phyloP scores from a whole-genome alignment of 2,113 vertebrate species.

The Beaufortia kweichowensis region DNA sequence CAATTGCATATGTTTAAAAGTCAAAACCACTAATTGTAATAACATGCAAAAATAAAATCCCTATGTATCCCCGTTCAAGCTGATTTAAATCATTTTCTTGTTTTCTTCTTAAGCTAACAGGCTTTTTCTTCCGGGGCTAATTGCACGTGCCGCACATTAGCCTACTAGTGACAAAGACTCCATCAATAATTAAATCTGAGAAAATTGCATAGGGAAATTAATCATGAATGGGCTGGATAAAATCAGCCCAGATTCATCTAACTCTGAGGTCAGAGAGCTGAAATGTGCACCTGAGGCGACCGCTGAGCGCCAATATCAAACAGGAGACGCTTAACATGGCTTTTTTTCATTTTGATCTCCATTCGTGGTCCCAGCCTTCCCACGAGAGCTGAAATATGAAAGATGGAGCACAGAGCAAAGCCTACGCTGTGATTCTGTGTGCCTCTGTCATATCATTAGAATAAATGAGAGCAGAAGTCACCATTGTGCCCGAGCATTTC shows the following conservation, averaged over 20 bases:
- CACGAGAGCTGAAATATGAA: constrained; percentile 14
- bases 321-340: background rate
- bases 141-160: constrained; percentile 55
- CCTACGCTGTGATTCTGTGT: constrained; percentile 31
- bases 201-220: constrained; percentile 62
- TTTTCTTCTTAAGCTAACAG: background rate
- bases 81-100: background rate
- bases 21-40: no score
- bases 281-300: constrained; percentile 48
- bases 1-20: no score
- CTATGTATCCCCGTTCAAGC: background rate
- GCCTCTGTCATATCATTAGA: constrained; percentile 26
- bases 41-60: no score
- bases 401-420: background rate
- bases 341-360: constrained; percentile 32
- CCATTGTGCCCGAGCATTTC: constrained; percentile 11
- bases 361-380: background rate
- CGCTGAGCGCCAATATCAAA: constrained; percentile 48
- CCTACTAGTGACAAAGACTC: constrained; percentile 56
- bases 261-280: constrained; percentile 43
- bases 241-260: constrained; percentile 64
- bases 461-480: constrained; percentile 22
- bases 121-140: background rate
- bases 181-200: constrained; percentile 74
- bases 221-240: constrained; percentile 61